Conservation (phyloP, 2,797 vertebrate genomes). For the Australoheros facetus region DNA sequence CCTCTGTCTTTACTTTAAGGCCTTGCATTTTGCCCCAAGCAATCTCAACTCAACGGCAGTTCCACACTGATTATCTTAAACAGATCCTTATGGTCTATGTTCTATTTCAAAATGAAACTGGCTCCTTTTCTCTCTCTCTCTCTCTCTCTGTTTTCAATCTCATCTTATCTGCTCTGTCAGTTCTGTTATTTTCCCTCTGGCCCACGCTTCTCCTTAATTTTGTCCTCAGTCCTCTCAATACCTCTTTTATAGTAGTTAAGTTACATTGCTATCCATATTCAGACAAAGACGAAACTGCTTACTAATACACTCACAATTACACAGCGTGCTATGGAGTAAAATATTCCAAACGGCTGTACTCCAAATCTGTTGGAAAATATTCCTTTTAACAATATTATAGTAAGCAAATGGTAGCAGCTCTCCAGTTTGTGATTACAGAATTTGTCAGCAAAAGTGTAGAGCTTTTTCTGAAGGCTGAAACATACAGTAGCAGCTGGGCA, state of each 20-base stretch:
- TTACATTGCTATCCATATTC: not conserved
- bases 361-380: not conserved
- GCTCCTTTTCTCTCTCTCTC: conserved; percentile 9
- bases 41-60: conserved; percentile 38
- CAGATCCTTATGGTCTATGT: conserved; percentile 39
- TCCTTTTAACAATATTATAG: conserved; percentile 23
- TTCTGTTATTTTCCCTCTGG: not conserved
- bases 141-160: conserved; percentile 19
- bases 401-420: conserved; percentile 14
- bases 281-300: not conserved
- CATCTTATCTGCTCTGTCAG: conserved; percentile 12
- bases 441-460: conserved; percentile 36
- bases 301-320: not conserved
- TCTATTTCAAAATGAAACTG: conserved; percentile 35
- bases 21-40: conserved; percentile 49
- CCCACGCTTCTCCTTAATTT: conserved; percentile 13
- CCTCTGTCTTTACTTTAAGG: conserved; percentile 60
- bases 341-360: not conserved
- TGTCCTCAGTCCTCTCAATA: not conserved
- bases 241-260: not conserved
- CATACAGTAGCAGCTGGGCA: conserved; percentile 27
- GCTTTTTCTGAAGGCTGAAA: conserved; percentile 44
- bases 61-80: conserved; percentile 44
- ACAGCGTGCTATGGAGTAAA: not conserved
- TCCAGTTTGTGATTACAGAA: conserved; percentile 18